phyloP scores from a whole-genome alignment of 2,888 invertebrate genomes.

The Gonocerus acuteangulatus region DNA sequence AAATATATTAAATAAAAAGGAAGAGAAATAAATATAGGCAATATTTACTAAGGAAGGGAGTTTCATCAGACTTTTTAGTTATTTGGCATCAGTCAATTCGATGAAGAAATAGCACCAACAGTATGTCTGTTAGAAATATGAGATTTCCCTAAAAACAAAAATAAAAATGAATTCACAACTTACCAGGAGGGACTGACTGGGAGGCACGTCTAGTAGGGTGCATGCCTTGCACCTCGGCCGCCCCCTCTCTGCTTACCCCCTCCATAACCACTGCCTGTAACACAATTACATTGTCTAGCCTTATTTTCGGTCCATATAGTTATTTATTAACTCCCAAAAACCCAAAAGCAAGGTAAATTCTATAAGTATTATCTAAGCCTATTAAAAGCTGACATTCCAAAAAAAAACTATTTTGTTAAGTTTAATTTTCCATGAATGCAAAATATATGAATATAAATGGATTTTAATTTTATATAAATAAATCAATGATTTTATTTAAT shows the following conservation, averaged over 20 bases:
- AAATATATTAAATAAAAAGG: no score
- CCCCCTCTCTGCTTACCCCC: constrained; percentile 76
- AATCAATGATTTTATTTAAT: no score
- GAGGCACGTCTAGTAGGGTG: constrained; percentile 39
- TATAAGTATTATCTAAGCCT: no score
- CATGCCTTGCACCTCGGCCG: constrained; percentile 57
- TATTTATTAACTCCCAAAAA: constrained; percentile 20
- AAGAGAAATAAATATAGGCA: no score
- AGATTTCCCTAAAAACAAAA: constrained; percentile 24
- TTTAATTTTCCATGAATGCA: no score
- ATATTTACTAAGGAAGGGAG: constrained; percentile 7
- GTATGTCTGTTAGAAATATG: constrained; percentile 1
- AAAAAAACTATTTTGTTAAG: no score
- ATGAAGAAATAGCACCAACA: neutral
- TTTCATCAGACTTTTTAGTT: no score
- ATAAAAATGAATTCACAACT: neutral
- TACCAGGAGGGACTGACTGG: constrained; percentile 11
- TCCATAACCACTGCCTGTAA: constrained; percentile 51
- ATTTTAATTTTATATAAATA: no score
- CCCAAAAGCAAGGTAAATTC: constrained; percentile 18
- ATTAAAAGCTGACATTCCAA: no score
- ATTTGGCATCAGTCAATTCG: neutral
- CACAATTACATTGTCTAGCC: constrained; percentile 39
- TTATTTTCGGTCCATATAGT: constrained; percentile 37
- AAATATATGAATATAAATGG: no score